phyloP scores from a whole-genome alignment of 2,113 vertebrate genomes.

The Plotosus lineatus region DNA sequence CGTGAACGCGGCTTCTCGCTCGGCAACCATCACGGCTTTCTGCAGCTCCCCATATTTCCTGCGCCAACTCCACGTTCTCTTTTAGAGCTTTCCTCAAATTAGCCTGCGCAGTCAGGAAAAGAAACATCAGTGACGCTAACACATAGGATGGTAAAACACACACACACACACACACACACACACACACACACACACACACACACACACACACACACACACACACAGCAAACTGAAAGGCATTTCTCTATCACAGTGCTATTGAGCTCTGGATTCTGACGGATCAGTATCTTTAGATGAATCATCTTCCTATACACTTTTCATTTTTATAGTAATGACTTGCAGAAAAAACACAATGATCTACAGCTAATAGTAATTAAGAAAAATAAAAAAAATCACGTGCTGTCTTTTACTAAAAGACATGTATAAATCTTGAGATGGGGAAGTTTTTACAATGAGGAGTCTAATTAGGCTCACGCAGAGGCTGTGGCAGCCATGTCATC shows the following conservation, averaged over 20 bases:
- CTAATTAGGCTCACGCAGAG: too few relatives aligned
- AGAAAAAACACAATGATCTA: too few relatives aligned
- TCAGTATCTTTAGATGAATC: too few relatives aligned
- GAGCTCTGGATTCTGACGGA: background rate
- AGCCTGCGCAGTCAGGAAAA: slow-evolving; percentile 54
- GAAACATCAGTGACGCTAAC: slow-evolving; percentile 18
- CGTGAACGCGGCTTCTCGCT: slow-evolving; percentile 52
- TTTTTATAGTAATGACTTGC: background rate
- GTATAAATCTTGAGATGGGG: background rate
- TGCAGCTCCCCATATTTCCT: slow-evolving; percentile 56
- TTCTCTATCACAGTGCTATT: background rate
- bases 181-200: too few relatives aligned
- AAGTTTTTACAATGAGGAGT: background rate
- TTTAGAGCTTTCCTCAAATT: slow-evolving; percentile 48
- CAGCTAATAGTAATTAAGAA: too few relatives aligned
- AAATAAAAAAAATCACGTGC: background rate
- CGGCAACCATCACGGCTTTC: slow-evolving; percentile 60
- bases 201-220: too few relatives aligned
- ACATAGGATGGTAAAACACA: slow-evolving; percentile 2
- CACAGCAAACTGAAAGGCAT: background rate
- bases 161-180: too few relatives aligned
- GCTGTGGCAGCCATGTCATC: too few relatives aligned
- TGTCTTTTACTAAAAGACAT: background rate
- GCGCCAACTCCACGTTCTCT: slow-evolving; percentile 63
- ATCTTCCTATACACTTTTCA: too few relatives aligned